Evolutionary conservation across 1,140 invertebrate species (phyloP).

Genomic region (Epicauta chinensis): DNA sequence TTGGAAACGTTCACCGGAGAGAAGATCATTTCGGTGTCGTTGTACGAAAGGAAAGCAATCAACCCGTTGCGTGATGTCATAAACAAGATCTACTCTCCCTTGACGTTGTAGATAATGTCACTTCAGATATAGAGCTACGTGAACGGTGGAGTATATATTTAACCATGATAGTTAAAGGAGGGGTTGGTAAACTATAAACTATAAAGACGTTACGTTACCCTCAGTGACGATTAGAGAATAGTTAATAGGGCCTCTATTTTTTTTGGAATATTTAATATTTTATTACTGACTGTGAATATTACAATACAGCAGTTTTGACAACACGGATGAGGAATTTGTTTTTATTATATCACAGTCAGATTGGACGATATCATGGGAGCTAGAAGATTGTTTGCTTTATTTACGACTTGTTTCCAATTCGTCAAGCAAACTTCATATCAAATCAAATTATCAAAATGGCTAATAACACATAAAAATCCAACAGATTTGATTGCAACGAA

Average conservation of each 20-base stretch:
- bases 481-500: too few species aligned
- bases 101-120: slow-evolving; percentile 19
- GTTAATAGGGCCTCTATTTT: too few species aligned
- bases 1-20: slow-evolving; percentile 15
- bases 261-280: too few species aligned
- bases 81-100: slow-evolving; percentile 19
- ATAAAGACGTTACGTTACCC: slow-evolving; percentile 11
- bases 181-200: too few species aligned
- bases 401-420: slow-evolving; percentile 14
- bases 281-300: too few species aligned
- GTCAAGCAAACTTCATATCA: slow-evolving; percentile 14
- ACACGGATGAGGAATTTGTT: slow-evolving; percentile 11
- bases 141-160: too few species aligned
- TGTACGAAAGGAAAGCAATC: slow-evolving; percentile 31
- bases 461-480: too few species aligned
- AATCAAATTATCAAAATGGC: slow-evolving; percentile 7
- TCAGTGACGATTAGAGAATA: not conserved
- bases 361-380: slow-evolving; percentile 3
- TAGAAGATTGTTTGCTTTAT: slow-evolving; percentile 13
- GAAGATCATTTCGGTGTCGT: slow-evolving; percentile 25
- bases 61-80: slow-evolving; percentile 36
- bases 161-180: too few species aligned
- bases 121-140: slow-evolving; percentile 5
- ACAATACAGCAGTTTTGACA: slow-evolving; percentile 7
- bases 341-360: not conserved